Evolutionary conservation across 2,888 invertebrate species (phyloP).

Genomic region (Morpho achilles): DNA sequence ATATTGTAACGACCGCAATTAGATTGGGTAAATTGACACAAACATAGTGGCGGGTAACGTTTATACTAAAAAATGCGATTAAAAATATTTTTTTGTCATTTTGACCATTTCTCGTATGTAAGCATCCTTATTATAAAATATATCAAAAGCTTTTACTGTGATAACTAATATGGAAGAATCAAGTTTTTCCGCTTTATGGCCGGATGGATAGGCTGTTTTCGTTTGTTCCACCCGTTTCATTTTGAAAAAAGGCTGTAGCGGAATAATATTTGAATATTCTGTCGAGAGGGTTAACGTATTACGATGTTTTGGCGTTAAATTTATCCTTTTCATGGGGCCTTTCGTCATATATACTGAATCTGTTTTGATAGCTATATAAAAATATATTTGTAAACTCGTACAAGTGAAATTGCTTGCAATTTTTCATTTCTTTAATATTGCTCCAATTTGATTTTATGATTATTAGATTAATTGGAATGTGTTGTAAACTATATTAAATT

Average conservation of each 20-base stretch:
- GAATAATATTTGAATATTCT: slow-evolving; percentile 10
- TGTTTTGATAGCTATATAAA: neutral
- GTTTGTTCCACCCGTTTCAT: slow-evolving; percentile 38
- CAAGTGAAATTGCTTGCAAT: no score
- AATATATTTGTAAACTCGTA: neutral
- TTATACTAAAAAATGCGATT: no score
- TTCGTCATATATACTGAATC: slow-evolving; percentile 1
- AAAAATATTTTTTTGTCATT: no score
- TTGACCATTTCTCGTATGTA: neutral
- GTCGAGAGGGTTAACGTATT: slow-evolving; percentile 4
- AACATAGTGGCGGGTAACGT: no score
- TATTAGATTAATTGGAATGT: no score
- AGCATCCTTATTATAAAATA: slow-evolving; percentile 24
- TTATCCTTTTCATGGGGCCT: slow-evolving; percentile 1
- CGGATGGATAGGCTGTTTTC: slow-evolving; percentile 45
- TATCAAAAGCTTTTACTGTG: slow-evolving; percentile 44
- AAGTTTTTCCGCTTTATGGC: slow-evolving; percentile 42
- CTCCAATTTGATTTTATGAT: no score
- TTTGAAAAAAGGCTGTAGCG: slow-evolving; percentile 32
- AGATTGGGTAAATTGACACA: no score
- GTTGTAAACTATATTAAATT: no score
- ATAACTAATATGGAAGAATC: slow-evolving; percentile 57
- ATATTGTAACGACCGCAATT: no score
- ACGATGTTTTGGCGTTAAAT: slow-evolving; percentile 1
- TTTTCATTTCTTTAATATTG: no score